These are phyloP conservation scores for Neotoma lepida DNA, from an alignment of 2,113 vertebrate genomes.

Conservation along the genomic window DNA sequence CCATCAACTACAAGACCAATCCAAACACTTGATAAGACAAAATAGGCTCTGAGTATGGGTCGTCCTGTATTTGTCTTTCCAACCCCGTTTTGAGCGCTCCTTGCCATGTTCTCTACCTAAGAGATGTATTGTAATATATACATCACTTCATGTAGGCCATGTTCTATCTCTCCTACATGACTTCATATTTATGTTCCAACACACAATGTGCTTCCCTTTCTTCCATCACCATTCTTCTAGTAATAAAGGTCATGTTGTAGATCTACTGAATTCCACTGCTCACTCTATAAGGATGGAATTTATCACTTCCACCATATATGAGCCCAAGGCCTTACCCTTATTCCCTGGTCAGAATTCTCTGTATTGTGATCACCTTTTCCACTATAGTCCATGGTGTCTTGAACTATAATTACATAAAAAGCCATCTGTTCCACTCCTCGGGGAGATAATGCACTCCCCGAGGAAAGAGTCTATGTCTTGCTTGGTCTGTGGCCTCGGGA, in stretches of 20 bases:
- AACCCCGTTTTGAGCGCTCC: background rate
- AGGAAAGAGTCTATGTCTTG: background rate
- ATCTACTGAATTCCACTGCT: background rate
- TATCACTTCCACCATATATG: background rate
- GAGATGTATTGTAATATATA: background rate
- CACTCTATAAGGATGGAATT: background rate
- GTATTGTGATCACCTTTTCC: background rate
- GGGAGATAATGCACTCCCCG: background rate
- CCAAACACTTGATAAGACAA: background rate
- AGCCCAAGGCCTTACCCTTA: background rate
- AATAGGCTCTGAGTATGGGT: background rate
- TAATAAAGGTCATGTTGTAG: background rate
- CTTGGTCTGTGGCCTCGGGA: background rate
- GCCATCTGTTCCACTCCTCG: background rate
- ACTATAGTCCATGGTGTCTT: background rate
- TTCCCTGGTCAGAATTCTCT: background rate
- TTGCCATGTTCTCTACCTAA: background rate
- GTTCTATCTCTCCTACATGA: background rate
- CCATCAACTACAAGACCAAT: background rate
- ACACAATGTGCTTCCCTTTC: background rate
- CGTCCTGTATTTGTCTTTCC: background rate
- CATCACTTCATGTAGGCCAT: background rate
- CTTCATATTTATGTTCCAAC: background rate
- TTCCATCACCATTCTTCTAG: background rate
- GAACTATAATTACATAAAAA: background rate